Percentiles rank a stretch among this genome's conserved stretches.
phyloP scores from a whole-genome alignment of 1,140 invertebrate genomes.

The Mactra quadrangularis region DNA sequence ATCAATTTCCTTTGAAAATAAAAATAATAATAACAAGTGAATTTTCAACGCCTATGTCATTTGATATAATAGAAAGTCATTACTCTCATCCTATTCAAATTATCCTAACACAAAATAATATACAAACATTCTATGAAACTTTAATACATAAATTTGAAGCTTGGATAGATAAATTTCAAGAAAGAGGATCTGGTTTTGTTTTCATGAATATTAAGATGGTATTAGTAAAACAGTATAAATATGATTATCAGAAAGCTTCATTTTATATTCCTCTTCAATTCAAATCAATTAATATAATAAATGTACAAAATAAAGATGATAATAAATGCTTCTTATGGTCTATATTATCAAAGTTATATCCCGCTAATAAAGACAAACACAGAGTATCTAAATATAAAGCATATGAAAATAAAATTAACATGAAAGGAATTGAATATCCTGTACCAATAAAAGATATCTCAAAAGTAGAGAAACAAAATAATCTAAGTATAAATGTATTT shows the following conservation, averaged over 20 bases:
- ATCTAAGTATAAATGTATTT: no score
- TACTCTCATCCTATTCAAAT: background rate
- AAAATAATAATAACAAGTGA: background rate
- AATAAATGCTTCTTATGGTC: slow-evolving; percentile 1
- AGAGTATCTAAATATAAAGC: slow-evolving; percentile 35
- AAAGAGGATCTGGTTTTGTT: slow-evolving; percentile 6
- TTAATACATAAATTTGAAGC: slow-evolving; percentile 51
- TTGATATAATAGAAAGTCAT: no score
- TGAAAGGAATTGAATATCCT: no score
- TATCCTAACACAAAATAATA: background rate
- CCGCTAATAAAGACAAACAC: no score
- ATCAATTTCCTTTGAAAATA: background rate
- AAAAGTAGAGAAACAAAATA: no score
- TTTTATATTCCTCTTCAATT: no score
- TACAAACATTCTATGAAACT: background rate
- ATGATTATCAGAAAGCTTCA: slow-evolving; percentile 48
- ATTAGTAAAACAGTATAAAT: slow-evolving; percentile 60
- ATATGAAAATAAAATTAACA: slow-evolving; percentile 60
- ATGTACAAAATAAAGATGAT: slow-evolving; percentile 61
- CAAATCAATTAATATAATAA: slow-evolving; percentile 53
- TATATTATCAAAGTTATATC: no score
- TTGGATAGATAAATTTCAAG: slow-evolving; percentile 58
- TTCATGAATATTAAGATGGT: no score
- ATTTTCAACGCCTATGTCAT: background rate
- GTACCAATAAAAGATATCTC: no score